Conservation (phyloP, 1,140 invertebrate genomes). For the Babylonia areolata region DNA sequence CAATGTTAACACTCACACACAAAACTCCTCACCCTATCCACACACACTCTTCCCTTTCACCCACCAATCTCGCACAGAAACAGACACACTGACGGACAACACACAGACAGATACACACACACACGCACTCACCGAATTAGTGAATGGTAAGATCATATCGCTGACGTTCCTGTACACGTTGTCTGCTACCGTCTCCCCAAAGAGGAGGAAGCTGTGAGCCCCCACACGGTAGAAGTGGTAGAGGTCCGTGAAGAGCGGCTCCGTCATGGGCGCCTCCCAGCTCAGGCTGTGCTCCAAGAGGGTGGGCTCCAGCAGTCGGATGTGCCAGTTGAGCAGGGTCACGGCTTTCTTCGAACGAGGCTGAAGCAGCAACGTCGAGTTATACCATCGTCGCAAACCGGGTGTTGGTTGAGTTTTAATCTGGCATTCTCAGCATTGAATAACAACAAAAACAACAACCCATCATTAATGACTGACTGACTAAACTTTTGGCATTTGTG, state of each 20-base stretch:
- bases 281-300: not conserved
- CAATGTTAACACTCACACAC: too few relatives aligned
- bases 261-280: slow-evolving; percentile 14
- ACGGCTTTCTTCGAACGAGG: slow-evolving; percentile 2
- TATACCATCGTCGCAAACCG: too few relatives aligned
- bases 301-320: slow-evolving; percentile 13
- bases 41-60: too few relatives aligned
- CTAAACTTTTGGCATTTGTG: too few relatives aligned
- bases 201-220: slow-evolving; percentile 19
- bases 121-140: slow-evolving; percentile 20
- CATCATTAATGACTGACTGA: too few relatives aligned
- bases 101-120: not conserved
- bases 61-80: not conserved
- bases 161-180: slow-evolving; percentile 22
- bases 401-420: too few relatives aligned
- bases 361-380: too few relatives aligned
- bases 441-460: too few relatives aligned
- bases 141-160: slow-evolving; percentile 27
- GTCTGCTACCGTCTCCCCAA: slow-evolving; percentile 26
- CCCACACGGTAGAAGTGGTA: not conserved
- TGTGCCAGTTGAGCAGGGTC: not conserved
- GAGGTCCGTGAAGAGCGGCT: not conserved
- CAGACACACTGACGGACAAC: not conserved
- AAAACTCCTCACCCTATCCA: too few relatives aligned
- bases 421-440: too few relatives aligned